Percentiles rank a stretch among this genome's conserved stretches.
These are phyloP conservation scores for Drosophila auraria DNA, from an alignment of 1,140 invertebrate species.

Conservation along the genomic window DNA sequence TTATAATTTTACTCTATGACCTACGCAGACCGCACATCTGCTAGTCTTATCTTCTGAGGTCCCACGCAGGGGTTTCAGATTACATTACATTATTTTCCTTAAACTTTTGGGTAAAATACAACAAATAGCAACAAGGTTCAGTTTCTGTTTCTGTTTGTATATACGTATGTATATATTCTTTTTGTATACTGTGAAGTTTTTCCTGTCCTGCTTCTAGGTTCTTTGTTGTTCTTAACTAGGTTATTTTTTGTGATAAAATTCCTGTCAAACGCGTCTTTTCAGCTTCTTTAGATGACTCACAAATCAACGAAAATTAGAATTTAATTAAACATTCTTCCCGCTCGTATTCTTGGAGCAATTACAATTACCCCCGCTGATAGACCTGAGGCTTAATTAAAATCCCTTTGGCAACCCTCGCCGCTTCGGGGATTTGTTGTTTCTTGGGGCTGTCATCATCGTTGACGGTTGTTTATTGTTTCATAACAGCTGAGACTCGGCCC, in stretches of 20 bases:
- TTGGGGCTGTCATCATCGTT: constrained; percentile 70
- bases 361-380: constrained; percentile 12
- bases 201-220: neutral
- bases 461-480: constrained; percentile 77
- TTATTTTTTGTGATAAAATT: neutral
- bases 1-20: too few relatives aligned
- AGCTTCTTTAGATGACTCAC: constrained; percentile 7
- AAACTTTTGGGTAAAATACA: neutral
- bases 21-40: too few relatives aligned
- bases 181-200: neutral
- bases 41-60: too few relatives aligned
- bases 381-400: constrained; percentile 35
- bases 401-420: constrained; percentile 37
- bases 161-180: neutral
- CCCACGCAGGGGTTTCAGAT: too few relatives aligned
- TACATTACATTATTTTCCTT: neutral
- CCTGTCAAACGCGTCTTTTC: neutral
- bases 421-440: constrained; percentile 19
- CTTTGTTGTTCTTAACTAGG: constrained; percentile 3
- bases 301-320: constrained; percentile 23
- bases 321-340: constrained; percentile 16
- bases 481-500: constrained; percentile 76
- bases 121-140: neutral
- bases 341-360: constrained; percentile 1
- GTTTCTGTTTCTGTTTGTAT: neutral